A percentile compares a stretch with the other conserved stretches of the same genome.
phyloP scores from a whole-genome alignment of 2,888 invertebrate genomes.

The Apamea crenata region DNA sequence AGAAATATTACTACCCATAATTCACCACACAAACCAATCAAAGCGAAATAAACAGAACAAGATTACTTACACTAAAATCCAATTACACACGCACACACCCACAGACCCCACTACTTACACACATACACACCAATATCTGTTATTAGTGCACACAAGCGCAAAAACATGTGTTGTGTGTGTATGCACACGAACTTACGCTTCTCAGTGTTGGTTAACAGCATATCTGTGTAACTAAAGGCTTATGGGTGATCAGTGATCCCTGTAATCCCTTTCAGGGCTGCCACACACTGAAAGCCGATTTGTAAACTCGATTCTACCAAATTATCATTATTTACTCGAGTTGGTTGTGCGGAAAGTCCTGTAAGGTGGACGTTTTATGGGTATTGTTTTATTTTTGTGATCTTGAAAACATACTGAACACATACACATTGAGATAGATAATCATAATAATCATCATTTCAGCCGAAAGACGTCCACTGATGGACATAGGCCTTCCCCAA shows the following conservation, averaged over 20 bases:
- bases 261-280: slow-evolving; percentile 66
- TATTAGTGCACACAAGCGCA: slow-evolving; percentile 15
- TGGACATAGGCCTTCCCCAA: not conserved
- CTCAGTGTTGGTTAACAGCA: slow-evolving; percentile 68
- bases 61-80: slow-evolving; percentile 64
- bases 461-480: not conserved
- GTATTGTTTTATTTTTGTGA: slow-evolving; percentile 4
- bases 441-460: not conserved
- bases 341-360: slow-evolving; percentile 28
- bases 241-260: slow-evolving; percentile 67
- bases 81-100: slow-evolving; percentile 50
- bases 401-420: not conserved
- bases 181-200: slow-evolving; percentile 19
- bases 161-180: slow-evolving; percentile 41
- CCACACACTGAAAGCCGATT: slow-evolving; percentile 57
- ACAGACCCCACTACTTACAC: slow-evolving; percentile 24
- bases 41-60: slow-evolving; percentile 54
- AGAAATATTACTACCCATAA: slow-evolving; percentile 34
- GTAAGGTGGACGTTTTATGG: not conserved
- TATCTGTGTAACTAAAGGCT: slow-evolving; percentile 69
- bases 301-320: slow-evolving; percentile 56
- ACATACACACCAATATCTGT: slow-evolving; percentile 3
- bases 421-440: not conserved
- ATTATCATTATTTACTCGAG: slow-evolving; percentile 54
- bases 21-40: slow-evolving; percentile 49